Conservation (phyloP, 2,888 invertebrate species). For the Cordilura impudica region DNA sequence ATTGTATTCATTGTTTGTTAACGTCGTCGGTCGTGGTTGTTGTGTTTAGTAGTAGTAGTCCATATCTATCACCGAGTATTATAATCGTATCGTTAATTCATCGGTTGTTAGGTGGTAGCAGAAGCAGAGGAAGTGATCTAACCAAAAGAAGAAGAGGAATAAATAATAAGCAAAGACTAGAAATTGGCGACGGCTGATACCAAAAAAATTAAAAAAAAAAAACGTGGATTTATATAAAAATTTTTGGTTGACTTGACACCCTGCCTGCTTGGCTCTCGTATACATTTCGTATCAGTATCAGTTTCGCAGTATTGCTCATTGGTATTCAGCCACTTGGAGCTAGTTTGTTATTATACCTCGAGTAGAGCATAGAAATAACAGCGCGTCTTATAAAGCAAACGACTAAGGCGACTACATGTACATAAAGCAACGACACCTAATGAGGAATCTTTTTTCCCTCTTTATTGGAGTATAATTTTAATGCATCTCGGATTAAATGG, state of each 20-base stretch:
- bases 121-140: conserved; percentile 17
- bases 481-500: conserved; percentile 20
- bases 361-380: conserved; percentile 26
- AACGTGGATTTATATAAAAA: conserved; percentile 40
- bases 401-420: background rate
- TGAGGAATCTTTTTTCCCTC: conserved; percentile 34
- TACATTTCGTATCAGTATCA: conserved; percentile 54
- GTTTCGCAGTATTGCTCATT: conserved; percentile 67
- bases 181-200: conserved; percentile 17
- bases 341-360: conserved; percentile 65
- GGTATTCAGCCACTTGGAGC: conserved; percentile 68
- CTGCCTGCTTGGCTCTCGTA: conserved; percentile 25
- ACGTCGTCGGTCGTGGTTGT: background rate
- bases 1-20: background rate
- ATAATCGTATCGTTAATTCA: background rate
- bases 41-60: background rate
- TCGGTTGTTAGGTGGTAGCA: background rate
- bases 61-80: background rate
- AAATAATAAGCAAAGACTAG: conserved; percentile 1
- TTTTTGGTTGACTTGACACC: conserved; percentile 15
- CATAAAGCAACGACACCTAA: conserved; percentile 26
- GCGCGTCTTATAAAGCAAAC: conserved; percentile 36
- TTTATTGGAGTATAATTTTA: conserved; percentile 35
- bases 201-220: conserved; percentile 16
- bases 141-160: background rate